Evolutionary conservation across 1,140 invertebrate genomes (phyloP).

Genomic region (Drosophila ogumai): DNA sequence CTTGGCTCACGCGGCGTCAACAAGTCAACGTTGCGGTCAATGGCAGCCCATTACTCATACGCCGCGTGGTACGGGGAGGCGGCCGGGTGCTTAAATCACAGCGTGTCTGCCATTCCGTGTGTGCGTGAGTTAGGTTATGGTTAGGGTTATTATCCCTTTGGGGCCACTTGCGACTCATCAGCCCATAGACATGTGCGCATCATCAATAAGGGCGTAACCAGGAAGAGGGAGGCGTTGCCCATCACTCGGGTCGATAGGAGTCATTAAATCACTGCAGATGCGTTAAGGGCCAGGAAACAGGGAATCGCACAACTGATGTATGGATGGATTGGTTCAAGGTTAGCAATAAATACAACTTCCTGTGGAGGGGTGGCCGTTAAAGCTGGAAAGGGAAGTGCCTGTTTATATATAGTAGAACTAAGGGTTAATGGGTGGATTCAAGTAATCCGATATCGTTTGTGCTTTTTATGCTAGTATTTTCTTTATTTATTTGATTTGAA

Average conservation of each 20-base stretch:
- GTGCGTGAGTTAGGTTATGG: conserved; percentile 42
- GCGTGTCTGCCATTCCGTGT: conserved; percentile 7
- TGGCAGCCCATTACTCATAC: conserved; percentile 68
- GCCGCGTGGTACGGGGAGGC: conserved; percentile 25
- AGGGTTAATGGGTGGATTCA: not conserved
- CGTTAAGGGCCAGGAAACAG: conserved; percentile 18
- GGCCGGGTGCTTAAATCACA: conserved; percentile 42
- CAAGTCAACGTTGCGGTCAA: conserved; percentile 60
- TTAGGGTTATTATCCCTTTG: conserved; percentile 70
- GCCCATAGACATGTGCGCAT: conserved; percentile 47
- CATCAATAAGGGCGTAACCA: conserved; percentile 64
- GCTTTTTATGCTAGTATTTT: not conserved
- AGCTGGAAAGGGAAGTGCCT: not conserved
- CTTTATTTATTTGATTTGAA: not conserved
- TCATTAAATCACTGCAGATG: conserved; percentile 63
- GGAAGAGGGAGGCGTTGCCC: conserved; percentile 16
- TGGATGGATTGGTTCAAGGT: conserved; percentile 34
- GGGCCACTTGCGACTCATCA: conserved; percentile 70
- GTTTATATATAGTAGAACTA: not conserved
- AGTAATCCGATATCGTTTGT: not conserved
- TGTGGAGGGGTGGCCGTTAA: not conserved
- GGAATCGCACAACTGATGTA: conserved; percentile 20
- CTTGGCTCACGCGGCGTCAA: conserved; percentile 42
- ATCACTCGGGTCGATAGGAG: conserved; percentile 46
- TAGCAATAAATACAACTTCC: conserved; percentile 19